Evolutionary conservation across 2,113 vertebrate species (phyloP).

Genomic region (Odontophorus gujanensis): DNA sequence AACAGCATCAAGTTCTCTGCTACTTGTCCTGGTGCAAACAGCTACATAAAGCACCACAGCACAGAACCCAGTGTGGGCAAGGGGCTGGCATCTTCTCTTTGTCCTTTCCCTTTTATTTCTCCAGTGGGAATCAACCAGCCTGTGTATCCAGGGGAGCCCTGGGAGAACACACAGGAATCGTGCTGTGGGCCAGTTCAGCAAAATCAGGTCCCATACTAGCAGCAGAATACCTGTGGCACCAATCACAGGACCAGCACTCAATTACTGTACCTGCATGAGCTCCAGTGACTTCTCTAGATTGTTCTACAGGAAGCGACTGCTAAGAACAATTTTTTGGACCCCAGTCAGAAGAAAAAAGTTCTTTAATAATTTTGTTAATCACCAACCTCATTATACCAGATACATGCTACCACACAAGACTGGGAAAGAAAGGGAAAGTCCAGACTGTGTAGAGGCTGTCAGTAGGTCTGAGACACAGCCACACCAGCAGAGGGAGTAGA

Average conservation of each 20-base stretch:
- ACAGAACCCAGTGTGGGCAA: background rate
- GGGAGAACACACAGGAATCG: background rate
- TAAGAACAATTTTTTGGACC: background rate
- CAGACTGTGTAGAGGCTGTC: background rate
- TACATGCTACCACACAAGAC: background rate
- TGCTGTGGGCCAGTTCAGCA: background rate
- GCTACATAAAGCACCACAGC: background rate
- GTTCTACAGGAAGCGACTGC: background rate
- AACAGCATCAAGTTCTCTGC: background rate
- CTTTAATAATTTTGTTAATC: background rate
- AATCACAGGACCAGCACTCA: background rate
- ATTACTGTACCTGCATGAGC: background rate
- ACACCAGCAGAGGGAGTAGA: accelerated
- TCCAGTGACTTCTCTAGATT: background rate
- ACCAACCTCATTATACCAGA: background rate
- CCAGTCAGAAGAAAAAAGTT: background rate
- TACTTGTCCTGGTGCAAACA: background rate
- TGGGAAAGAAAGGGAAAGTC: background rate
- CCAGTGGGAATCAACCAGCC: background rate
- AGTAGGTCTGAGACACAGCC: background rate
- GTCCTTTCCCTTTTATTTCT: background rate
- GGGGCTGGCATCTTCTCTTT: background rate
- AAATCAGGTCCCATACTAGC: background rate
- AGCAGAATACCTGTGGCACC: background rate
- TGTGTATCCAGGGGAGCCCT: background rate